Base-by-base conservation (phyloP, 2,113 vertebrate species). In the Nibea albiflora region DNA sequence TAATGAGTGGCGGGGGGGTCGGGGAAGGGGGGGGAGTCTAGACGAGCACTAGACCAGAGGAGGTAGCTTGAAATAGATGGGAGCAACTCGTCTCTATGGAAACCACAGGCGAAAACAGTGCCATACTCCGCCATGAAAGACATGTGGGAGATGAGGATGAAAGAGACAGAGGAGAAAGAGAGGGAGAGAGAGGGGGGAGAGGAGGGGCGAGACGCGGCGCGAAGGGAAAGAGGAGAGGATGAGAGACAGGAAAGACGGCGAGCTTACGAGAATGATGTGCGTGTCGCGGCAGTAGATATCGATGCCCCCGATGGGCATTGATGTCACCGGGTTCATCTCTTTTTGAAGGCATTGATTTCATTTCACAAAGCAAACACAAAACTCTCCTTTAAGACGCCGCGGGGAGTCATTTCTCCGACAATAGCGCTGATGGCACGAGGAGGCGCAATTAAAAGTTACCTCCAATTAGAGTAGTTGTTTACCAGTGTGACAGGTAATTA, bases 11-110 rank as follows among this genome's bases (percentile, higher is more conserved):
- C 11, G 3, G 62, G 28, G 22, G 87, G 90, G 28, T 26, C 24
- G 1, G 24, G 35, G 35, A 1, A 1, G 7, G 8, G 39, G 61
- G 5, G 62, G 28, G 20, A 89, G 90, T 91, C 91, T 90, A 92
- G 92, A 93, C 86, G 50, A 88, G 81, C 81, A 60, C 65, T 83
- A 81, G 80, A 90, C 89, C 76, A 90, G 88, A 90, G 88, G 77
- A 93, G 92, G 89, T 77, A 46, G 92, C 93, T 92, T 20, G 81
- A 95, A 95, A 95, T 95, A 95, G 95, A 94, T 56, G 79, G 91
- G 89, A 94, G 93, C 89, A 87, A 73, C 91, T 93, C 82, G 95
- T 95, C 94, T 94, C 95, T 93, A 95, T 96, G 93, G 95, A 93
- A 95, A 95, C 95, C 83, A 77, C 71, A 76, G 88, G 89, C 80